Percentiles rank a stretch among this genome's conserved stretches.
phyloP scores from a whole-genome alignment of 2,888 invertebrate species.

The Papilio protenor region DNA sequence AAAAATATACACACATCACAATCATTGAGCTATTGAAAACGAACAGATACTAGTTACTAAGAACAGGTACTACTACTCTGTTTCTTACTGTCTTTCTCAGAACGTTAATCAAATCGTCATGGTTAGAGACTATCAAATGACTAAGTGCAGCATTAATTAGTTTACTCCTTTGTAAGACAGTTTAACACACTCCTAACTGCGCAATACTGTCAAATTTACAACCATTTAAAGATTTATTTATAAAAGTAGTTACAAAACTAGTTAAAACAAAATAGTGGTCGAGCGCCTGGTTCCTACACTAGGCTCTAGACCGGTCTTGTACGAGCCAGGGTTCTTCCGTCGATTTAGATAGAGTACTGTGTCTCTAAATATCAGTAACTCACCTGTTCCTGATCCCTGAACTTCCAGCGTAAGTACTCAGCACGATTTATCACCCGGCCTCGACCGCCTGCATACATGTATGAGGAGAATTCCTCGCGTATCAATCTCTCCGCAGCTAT shows the following conservation, averaged over 20 bases:
- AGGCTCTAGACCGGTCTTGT: no score
- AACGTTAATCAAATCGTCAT: neutral
- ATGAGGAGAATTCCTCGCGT: conserved; percentile 92
- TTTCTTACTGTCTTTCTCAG: neutral
- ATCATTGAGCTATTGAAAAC: neutral
- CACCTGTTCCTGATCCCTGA: conserved; percentile 92
- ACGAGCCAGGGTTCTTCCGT: no score
- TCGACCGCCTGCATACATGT: conserved; percentile 94
- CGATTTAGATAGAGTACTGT: neutral
- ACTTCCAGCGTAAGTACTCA: conserved; percentile 95
- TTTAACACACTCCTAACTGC: no score
- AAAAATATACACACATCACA: neutral
- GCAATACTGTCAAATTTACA: no score
- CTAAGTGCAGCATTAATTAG: no score
- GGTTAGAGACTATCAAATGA: neutral
- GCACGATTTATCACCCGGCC: conserved; percentile 94
- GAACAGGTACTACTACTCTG: neutral
- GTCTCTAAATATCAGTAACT: neutral
- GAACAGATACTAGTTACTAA: neutral
- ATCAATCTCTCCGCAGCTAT: conserved; percentile 93
- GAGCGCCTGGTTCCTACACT: no score
- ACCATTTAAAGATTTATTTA: neutral
- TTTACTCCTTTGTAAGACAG: no score
- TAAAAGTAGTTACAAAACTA: no score
- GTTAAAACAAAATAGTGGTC: no score